Evolutionary conservation across 2,113 vertebrate species (phyloP), one percentile per base, ranked within the genome.

Genomic region (Myrmecophaga tridactyla): DNA sequence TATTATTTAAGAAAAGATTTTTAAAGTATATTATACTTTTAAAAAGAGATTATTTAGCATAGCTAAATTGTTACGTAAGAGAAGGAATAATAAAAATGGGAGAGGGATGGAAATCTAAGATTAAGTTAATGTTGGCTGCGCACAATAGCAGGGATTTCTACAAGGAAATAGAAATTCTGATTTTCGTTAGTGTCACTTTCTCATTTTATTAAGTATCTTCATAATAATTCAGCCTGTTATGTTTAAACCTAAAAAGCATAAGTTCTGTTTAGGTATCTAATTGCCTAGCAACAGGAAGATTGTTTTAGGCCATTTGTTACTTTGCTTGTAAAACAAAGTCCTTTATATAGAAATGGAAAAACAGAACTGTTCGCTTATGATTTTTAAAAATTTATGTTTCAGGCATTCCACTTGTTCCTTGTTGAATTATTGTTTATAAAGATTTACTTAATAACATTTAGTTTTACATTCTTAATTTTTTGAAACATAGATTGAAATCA

Each of bases 301-400:
- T 90, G 53, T 97, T 95, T 87, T 76, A 96, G 95, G 29, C 75
- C 97, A 97, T 97, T 98, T 73, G 46, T 34, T 97, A 75, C 93
- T 97, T 98, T 95, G 92, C 96, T 97, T 97, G 94, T 97, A 97
- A 96, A 98, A 96, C 51, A 97, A 75, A 1, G 46, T 62, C 70
- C 62, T 95, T 97, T 96, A 96, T 89, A 94, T 75, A 94, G 94
- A 95, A 96, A 94, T 95, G 70, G 7, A 78, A 94, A 97, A 95
- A 91, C 3, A 0, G 92, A 95, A 86, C 53, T 58, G 89, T 62
- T 90, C 67, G 94, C 53, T 85, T 77, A 94, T 34, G 88, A 98
- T 91, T 86, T 65, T 39, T 89, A 20, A 97, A 89, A 92, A 86
- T 94, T 96, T 97, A 43, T 94, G 23, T 83, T 90, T 96, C 87